Base-by-base conservation (phyloP, 2,797 vertebrate genomes). In the Phrynocephalus vlangalii region DNA sequence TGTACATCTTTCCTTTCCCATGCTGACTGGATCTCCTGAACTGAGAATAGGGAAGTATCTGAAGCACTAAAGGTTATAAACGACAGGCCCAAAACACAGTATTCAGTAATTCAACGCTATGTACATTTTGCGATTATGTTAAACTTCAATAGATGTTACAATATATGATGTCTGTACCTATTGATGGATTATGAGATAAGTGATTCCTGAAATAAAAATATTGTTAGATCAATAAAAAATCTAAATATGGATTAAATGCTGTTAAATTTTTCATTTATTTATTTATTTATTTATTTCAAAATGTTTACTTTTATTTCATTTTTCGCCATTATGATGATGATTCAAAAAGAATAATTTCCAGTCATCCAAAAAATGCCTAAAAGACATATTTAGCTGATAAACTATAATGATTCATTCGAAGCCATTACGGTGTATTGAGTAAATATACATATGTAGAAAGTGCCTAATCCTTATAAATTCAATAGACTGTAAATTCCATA, bases 381-480 rank as follows among this genome's bases (percentile, higher is more conserved):
- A 90, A 92, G 79, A 20, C 70, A 70, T 84, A 87, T 91, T 90
- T 80, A 89, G 90, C 38, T 92, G 70, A 93, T 73, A 90, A 20
- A 90, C 56, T 7, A 82, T 33, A 88, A 77, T 83, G 63, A 92
- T 44, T 87, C 79, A 77, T 86, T 90, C 93, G 63, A 92, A 93
- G 90, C 11, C 5, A 68, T 63, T 82, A 79, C 0, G 26, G 3
- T 86, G 70, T 89, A 28, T 24, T 87, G 13, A 91, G 56, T 90
- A 95, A 92, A 94, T 66, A 38, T 1, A 13, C 68, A 60, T 90
- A 91, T 94, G 92, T 60, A 87, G 91, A 93, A 86, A 67, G 56
- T 10, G 75, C 11, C n/a, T 89, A 88, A 90, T 80, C 2, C 1
- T 90, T 94, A 90, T 89, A 89, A 91, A 87, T 38, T 6, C 24